Percentiles rank a stretch among this genome's conserved stretches.
Evolutionary conservation across 2,888 invertebrate species (phyloP).

Genomic region (Molanna angustata): DNA sequence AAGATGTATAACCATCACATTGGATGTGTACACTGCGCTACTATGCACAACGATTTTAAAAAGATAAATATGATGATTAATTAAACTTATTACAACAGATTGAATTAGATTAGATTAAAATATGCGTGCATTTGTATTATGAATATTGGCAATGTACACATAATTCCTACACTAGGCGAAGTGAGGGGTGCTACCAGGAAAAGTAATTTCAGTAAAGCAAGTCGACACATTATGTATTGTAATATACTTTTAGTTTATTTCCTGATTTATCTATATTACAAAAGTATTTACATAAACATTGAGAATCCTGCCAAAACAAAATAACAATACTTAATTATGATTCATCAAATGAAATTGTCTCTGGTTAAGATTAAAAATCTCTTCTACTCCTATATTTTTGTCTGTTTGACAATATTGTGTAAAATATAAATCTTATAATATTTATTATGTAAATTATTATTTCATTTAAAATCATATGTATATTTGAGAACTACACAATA

Average conservation of each 20-base stretch:
- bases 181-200: conserved; percentile 59
- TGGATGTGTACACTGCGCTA: conserved; percentile 31
- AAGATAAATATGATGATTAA: no score
- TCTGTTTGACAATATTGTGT: conserved; percentile 25
- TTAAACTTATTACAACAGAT: no score
- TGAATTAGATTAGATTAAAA: not conserved
- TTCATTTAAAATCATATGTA: conserved; percentile 34
- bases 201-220: conserved; percentile 55
- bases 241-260: conserved; percentile 60
- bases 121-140: conserved; percentile 7
- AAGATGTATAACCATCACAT: conserved; percentile 10
- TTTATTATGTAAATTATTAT: conserved; percentile 26
- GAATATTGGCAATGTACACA: conserved; percentile 44
- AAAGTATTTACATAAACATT: conserved; percentile 60
- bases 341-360: conserved; percentile 52
- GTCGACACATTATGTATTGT: conserved; percentile 53
- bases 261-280: conserved; percentile 57
- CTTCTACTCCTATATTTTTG: conserved; percentile 23
- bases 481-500: conserved; percentile 51
- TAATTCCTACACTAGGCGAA: conserved; percentile 55
- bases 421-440: conserved; percentile 31
- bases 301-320: conserved; percentile 60
- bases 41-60: no score
- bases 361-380: conserved; percentile 32
- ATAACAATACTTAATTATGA: conserved; percentile 56